Evolutionary conservation across 53 echinoderm and acorn worm species (phyloP), one percentile per base, ranked within the genome.

Genomic region (Holothuria scabra): DNA sequence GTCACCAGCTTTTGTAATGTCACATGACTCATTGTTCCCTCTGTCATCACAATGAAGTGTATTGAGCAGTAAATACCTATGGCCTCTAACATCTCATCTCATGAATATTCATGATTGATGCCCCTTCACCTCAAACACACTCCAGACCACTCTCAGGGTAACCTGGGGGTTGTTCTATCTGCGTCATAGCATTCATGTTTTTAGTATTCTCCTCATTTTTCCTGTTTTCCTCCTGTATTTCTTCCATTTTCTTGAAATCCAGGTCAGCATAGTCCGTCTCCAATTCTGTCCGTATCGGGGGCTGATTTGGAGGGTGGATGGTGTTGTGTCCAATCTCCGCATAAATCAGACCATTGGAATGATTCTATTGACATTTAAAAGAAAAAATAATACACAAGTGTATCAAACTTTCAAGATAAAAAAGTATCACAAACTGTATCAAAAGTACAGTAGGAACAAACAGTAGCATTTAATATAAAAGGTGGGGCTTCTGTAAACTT

Each of bases 311-410:
- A 29, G 90, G 93, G 58, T 93, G 93, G 23, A 2, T 34, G 41
- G 33, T 85, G 14, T 14, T 49, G 65, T 93, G 93, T 20, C 83
- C 85, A 20, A 93, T 90, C 74, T 93, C 93, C 19, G 84, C 83
- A 22, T 93, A 93, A 28, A 93, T 93, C 56, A 90, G 66, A 19
- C 89, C 93, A 66, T 93, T 90, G n/a, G 84, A 58, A 35, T 79
- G 81, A 28, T 84, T 84, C 93, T 93, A 35, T 29, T 11, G 14
- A 12, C 25, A 30, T 64, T 25, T 23, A 1, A 63, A 63, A 9
- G 11, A 52, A 52, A n/a, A 41, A 10, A 41, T 41, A 41, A 41
- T 5, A 6, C 10, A 4, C 41, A 41, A 41, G 3, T 3, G n/a
- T 41, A 41, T 41, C 41, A 41, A 10, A 10, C 41, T 41, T 41